These are phyloP conservation scores for Amphipyra tragopoginis DNA, from an alignment of 2,888 invertebrate species.

Conservation along the genomic window DNA sequence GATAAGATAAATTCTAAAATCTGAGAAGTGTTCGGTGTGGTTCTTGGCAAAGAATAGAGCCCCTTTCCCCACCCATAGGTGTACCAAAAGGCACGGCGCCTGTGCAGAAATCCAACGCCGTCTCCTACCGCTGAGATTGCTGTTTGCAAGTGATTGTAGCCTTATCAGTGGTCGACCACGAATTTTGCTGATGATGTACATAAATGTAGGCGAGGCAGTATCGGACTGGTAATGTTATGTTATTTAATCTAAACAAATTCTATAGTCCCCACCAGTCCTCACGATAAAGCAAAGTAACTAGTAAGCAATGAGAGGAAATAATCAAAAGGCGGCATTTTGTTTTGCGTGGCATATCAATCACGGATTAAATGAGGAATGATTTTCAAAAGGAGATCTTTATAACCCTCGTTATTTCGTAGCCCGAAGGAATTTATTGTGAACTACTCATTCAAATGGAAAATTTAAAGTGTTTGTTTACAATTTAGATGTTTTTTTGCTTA, in stretches of 20 bases:
- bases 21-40: no score
- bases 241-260: background rate
- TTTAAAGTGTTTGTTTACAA: slow-evolving; percentile 2
- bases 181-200: no score
- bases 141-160: no score
- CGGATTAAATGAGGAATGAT: slow-evolving; percentile 65
- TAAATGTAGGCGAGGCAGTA: no score
- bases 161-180: no score
- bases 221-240: no score
- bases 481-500: background rate
- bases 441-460: slow-evolving; percentile 25
- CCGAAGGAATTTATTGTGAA: slow-evolving; percentile 36
- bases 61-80: no score
- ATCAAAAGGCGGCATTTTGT: slow-evolving; percentile 53
- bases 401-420: slow-evolving; percentile 35
- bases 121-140: no score
- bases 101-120: no score
- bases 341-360: slow-evolving; percentile 63
- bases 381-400: slow-evolving; percentile 51
- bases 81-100: no score
- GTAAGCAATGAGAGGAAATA: slow-evolving; percentile 58
- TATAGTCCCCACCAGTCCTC: slow-evolving; percentile 7
- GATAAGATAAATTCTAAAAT: no score
- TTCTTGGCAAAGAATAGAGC: no score
- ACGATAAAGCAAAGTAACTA: slow-evolving; percentile 43